A percentile compares a stretch with the other conserved stretches of the same genome.
Conservation (phyloP, 2,888 invertebrate genomes). For the Drosophila greeni region DNA sequence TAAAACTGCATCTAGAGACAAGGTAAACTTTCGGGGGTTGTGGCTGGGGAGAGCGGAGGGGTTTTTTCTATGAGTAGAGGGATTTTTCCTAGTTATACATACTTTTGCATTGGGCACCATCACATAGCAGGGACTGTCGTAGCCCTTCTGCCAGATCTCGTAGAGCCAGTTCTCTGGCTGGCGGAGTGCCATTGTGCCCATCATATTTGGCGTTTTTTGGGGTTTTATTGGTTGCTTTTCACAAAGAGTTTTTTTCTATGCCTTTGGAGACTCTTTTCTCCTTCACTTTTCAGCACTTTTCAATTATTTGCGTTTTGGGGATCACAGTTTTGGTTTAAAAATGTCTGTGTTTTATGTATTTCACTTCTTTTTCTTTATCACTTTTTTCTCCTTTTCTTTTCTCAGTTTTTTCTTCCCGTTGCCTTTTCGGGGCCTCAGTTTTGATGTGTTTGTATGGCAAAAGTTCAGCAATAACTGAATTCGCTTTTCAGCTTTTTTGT, state of each 20-base stretch:
- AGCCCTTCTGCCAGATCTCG: slow-evolving; percentile 84
- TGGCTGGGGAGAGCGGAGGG: neutral
- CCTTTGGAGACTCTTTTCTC: slow-evolving; percentile 31
- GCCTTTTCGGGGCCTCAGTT: slow-evolving; percentile 23
- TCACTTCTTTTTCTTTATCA: slow-evolving; percentile 29
- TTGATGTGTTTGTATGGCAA: slow-evolving; percentile 60
- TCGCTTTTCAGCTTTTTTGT: slow-evolving; percentile 55
- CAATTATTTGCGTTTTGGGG: slow-evolving; percentile 32
- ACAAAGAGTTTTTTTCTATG: slow-evolving; percentile 1
- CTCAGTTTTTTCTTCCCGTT: slow-evolving; percentile 20
- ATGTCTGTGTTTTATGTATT: slow-evolving; percentile 19
- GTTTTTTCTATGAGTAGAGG: neutral
- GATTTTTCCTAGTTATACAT: slow-evolving; percentile 70
- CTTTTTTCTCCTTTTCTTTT: slow-evolving; percentile 19
- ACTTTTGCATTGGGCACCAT: slow-evolving; percentile 85
- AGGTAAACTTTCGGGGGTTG: slow-evolving; percentile 32
- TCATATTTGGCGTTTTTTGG: slow-evolving; percentile 64
- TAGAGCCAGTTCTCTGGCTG: slow-evolving; percentile 82
- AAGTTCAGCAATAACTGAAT: slow-evolving; percentile 76
- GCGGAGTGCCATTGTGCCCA: slow-evolving; percentile 78
- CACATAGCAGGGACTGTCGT: slow-evolving; percentile 84
- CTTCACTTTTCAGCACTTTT: slow-evolving; percentile 37
- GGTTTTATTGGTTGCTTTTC: slow-evolving; percentile 14
- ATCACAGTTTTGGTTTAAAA: slow-evolving; percentile 33
- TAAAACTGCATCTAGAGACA: slow-evolving; percentile 46